phyloP scores from a whole-genome alignment of 2,888 invertebrate genomes.

The Nemotelus pantherinus region DNA sequence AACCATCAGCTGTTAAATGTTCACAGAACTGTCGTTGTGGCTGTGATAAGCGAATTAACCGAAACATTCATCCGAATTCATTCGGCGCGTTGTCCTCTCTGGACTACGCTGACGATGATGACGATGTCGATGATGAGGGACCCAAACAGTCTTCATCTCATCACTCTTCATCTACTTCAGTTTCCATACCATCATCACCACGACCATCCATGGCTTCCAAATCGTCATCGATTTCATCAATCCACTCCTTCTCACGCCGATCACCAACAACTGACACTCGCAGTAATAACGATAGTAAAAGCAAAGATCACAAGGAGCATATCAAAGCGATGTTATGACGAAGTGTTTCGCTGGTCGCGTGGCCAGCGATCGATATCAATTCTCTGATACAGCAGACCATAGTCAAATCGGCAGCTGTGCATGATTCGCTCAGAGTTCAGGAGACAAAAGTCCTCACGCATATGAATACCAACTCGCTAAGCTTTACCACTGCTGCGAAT shows the following conservation, averaged over 20 bases:
- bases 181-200: slow-evolving; percentile 27
- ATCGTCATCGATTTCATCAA: slow-evolving; percentile 33
- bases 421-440: slow-evolving; percentile 55
- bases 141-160: slow-evolving; percentile 32
- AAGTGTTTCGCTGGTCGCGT: slow-evolving; percentile 66
- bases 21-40: slow-evolving; percentile 58
- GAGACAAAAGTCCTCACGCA: neutral
- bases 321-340: slow-evolving; percentile 64
- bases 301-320: slow-evolving; percentile 51
- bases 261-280: neutral
- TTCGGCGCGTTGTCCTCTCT: slow-evolving; percentile 29
- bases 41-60: slow-evolving; percentile 51
- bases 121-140: slow-evolving; percentile 28
- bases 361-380: slow-evolving; percentile 66
- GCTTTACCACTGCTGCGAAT: slow-evolving; percentile 1
- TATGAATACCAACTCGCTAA: neutral
- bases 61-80: neutral
- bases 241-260: slow-evolving; percentile 11
- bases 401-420: slow-evolving; percentile 60
- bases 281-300: neutral
- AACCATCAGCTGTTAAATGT: slow-evolving; percentile 17
- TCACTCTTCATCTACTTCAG: slow-evolving; percentile 7
- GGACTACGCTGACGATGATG: slow-evolving; percentile 22
- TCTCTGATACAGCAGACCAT: slow-evolving; percentile 64
- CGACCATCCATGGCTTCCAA: slow-evolving; percentile 20